Percentiles rank a stretch among this genome's conserved stretches.
Evolutionary conservation across 2,888 invertebrate genomes (phyloP).

Genomic region (Oxyscelio sp.): DNA sequence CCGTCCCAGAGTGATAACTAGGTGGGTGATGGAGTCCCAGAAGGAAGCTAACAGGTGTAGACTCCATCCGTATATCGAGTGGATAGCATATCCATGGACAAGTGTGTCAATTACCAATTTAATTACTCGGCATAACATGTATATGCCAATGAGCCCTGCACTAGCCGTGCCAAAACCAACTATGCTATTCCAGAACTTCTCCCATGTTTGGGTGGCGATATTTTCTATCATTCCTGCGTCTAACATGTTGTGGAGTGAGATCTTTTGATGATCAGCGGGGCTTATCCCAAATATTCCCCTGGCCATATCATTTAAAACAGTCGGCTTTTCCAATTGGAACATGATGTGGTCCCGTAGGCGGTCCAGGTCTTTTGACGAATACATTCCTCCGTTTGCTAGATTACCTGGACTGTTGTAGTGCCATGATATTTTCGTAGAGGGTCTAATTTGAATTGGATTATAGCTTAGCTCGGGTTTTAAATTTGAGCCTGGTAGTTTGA

Average conservation of each 20-base stretch:
- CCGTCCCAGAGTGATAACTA: neutral
- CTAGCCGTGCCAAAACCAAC: slow-evolving; percentile 1
- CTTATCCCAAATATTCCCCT: neutral
- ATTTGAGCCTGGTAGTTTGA: neutral
- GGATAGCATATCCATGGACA: slow-evolving; percentile 35
- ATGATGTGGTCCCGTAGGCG: slow-evolving; percentile 42
- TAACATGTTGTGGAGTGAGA: slow-evolving; percentile 3
- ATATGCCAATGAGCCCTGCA: neutral
- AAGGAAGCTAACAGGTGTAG: slow-evolving; percentile 42
- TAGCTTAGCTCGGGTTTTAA: neutral
- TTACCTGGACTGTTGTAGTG: slow-evolving; percentile 3
- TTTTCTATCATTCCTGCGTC: slow-evolving; percentile 4
- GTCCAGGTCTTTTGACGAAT: slow-evolving; percentile 29
- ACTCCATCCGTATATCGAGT: slow-evolving; percentile 49
- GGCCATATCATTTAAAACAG: slow-evolving; percentile 1
- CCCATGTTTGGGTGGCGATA: neutral
- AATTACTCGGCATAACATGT: neutral
- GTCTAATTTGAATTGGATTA: neutral
- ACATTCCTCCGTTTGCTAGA: slow-evolving; percentile 60
- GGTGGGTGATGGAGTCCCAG: slow-evolving; percentile 39
- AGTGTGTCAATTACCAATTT: slow-evolving; percentile 9
- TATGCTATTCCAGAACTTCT: slow-evolving; percentile 3
- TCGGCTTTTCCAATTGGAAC: slow-evolving; percentile 19
- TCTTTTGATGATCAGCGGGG: neutral
- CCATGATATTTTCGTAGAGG: neutral